Conservation (phyloP, 2,888 invertebrate species). For the Pachliopta kotzebuea region DNA sequence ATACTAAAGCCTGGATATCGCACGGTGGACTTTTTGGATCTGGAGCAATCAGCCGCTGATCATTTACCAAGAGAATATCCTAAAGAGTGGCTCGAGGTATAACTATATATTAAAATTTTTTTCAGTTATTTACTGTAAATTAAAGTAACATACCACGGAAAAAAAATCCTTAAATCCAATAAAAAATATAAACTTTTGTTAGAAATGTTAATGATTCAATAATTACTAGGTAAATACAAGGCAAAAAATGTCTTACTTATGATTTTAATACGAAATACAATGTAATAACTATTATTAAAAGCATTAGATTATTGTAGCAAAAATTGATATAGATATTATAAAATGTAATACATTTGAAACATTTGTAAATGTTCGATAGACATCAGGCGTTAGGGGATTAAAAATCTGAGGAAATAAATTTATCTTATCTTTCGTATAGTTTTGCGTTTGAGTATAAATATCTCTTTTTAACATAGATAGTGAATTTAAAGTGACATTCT, state of each 20-base stretch:
- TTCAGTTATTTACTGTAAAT: too few species aligned
- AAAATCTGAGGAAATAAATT: conserved; percentile 9
- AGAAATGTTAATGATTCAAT: too few species aligned
- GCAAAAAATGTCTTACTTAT: not conserved
- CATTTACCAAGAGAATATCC: conserved; percentile 60
- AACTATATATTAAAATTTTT: too few species aligned
- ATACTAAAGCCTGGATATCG: conserved; percentile 71
- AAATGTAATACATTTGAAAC: conserved; percentile 21
- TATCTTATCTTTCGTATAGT: not conserved
- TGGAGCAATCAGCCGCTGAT: conserved; percentile 61
- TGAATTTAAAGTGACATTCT: not conserved
- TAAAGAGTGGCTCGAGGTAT: conserved; percentile 62
- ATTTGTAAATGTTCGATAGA: conserved; percentile 17
- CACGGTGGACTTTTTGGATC: conserved; percentile 68
- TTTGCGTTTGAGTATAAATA: not conserved
- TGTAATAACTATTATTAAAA: not conserved
- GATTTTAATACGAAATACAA: not conserved
- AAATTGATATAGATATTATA: conserved; percentile 6
- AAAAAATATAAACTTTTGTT: too few species aligned
- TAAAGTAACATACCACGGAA: too few species aligned
- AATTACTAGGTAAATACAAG: too few species aligned
- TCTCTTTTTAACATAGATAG: not conserved
- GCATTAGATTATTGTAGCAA: not conserved
- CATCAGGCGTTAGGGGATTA: not conserved
- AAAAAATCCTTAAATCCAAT: too few species aligned